These are phyloP conservation scores for Crotalus tigris DNA, from an alignment of 2,113 vertebrate genomes.

Conservation along the genomic window DNA sequence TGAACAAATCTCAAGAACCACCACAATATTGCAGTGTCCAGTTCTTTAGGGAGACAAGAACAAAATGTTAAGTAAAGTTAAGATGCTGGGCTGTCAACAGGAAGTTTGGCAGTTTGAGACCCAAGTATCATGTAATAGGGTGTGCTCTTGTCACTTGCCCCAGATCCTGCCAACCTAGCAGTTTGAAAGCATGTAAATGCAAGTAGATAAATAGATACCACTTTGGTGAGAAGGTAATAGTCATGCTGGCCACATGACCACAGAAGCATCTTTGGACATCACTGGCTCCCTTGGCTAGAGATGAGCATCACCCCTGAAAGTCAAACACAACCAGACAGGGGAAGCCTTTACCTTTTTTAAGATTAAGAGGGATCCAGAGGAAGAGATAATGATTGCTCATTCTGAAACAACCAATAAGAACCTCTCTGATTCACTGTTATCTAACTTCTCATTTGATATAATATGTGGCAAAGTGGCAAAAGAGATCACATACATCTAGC, in stretches of 20 bases:
- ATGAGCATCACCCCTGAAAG: background rate
- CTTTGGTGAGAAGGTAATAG: background rate
- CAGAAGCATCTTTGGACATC: background rate
- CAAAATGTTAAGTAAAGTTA: background rate
- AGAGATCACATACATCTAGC: background rate
- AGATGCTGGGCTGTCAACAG: background rate
- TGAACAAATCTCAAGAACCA: background rate
- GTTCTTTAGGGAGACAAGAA: background rate
- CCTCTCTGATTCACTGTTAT: background rate
- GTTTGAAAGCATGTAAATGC: background rate
- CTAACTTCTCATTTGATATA: background rate
- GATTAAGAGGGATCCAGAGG: background rate
- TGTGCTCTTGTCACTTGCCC: background rate
- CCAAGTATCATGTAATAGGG: background rate
- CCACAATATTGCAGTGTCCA: background rate
- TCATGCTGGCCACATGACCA: background rate
- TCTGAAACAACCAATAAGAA: background rate
- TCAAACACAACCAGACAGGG: background rate
- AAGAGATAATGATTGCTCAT: background rate
- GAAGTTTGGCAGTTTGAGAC: background rate
- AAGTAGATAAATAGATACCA: background rate
- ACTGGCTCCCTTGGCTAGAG: background rate
- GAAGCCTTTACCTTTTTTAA: background rate
- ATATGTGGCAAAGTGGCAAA: background rate
- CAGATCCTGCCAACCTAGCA: background rate